Base-by-base conservation (phyloP, 2,797 vertebrate species). In the Poecilia wingei region DNA sequence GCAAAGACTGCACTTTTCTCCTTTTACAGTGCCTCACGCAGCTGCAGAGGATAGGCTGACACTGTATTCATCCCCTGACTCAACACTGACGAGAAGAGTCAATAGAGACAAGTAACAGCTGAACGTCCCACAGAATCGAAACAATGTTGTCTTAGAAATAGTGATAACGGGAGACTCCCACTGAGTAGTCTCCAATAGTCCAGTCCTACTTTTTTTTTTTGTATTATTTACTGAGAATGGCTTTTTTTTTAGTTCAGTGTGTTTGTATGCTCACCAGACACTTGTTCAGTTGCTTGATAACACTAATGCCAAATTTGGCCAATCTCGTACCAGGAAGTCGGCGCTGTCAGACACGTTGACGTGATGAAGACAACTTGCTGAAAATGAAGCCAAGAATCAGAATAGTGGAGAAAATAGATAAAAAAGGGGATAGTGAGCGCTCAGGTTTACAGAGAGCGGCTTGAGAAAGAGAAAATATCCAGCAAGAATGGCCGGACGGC, bases 1-100 rank as follows among this genome's bases (percentile, higher is more conserved):
- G 90, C 92, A 81, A 87, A 91, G 89, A 77, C 86, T 82, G 88
- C 76, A 76, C 82, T 79, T 85, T 80, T 41, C 68, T 78, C 72
- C 74, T 75, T 81, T 43, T 88, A 91, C 90, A 90, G 87, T 90
- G 90, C 90, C 83, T 81, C 77, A 84, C 86, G 79, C 92, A 93
- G 92, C 92, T 94, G 93, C 91, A 91, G 87, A 84, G 87, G 81
- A 90, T 87, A 84, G 88, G 80, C 92, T 87, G 91, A 92, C 88
- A 91, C 84, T 82, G 89, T 92, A 82, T 92, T 94, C 88, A 93
- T 86, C 82, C 87, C 78, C 84, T 93, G 83, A 84, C 82, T 93
- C 89, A 91, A 81, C 83, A 61, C 79, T 77, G 64, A 64, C 61
- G 70, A 78, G 79, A 61, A 72, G 74, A 88, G 86, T 92, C 85